phyloP scores from a whole-genome alignment of 2,888 invertebrate genomes.

The Ditula angustiorana region DNA sequence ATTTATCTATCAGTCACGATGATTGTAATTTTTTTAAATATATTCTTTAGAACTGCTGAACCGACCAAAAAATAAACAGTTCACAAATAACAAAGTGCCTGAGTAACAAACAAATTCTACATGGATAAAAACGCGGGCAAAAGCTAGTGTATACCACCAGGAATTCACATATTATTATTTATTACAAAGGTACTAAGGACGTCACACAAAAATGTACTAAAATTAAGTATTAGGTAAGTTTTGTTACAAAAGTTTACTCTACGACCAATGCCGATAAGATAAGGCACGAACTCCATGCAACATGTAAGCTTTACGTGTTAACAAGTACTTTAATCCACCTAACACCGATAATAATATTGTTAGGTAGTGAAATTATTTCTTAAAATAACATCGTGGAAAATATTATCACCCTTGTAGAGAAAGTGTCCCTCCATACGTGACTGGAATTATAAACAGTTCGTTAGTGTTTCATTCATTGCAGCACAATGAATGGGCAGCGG shows the following conservation, averaged over 20 bases:
- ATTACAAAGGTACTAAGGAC: background rate
- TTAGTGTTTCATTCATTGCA: slow-evolving; percentile 62
- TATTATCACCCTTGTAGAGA: slow-evolving; percentile 19
- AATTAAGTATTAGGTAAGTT: background rate
- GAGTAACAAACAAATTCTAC: no score
- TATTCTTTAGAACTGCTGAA: no score
- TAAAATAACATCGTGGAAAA: slow-evolving; percentile 23
- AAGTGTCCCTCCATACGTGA: slow-evolving; percentile 30
- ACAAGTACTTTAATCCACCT: slow-evolving; percentile 18
- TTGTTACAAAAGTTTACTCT: background rate
- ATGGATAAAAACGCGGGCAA: no score
- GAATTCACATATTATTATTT: no score
- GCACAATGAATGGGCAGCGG: slow-evolving; percentile 52
- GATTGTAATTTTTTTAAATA: no score
- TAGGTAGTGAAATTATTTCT: slow-evolving; percentile 13
- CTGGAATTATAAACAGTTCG: slow-evolving; percentile 51
- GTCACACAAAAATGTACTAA: background rate
- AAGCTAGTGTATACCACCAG: no score
- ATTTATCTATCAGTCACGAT: no score
- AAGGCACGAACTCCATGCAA: slow-evolving; percentile 7
- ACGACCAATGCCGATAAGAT: slow-evolving; percentile 12
- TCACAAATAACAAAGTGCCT: no score
- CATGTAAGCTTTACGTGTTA: slow-evolving; percentile 32
- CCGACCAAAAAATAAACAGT: no score
- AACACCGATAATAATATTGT: slow-evolving; percentile 6